phyloP scores from a whole-genome alignment of 2,797 vertebrate genomes.

The Valencia hispanica region DNA sequence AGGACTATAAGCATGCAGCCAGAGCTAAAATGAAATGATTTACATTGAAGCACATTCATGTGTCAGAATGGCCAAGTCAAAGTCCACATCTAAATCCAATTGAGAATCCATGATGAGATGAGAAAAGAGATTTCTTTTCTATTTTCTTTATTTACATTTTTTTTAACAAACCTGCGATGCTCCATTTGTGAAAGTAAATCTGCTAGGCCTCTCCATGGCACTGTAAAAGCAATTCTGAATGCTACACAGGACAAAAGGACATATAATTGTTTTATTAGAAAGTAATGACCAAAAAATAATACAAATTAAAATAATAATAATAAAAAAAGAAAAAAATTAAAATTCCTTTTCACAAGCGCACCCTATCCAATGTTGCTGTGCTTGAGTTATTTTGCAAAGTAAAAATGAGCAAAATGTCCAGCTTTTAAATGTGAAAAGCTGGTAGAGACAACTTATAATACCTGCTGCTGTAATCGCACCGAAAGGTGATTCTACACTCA shows the following conservation, averaged over 20 bases:
- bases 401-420: background rate
- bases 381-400: background rate
- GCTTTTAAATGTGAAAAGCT: background rate
- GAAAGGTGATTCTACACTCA: background rate
- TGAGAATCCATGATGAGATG: background rate
- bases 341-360: background rate
- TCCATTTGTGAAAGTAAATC: too few relatives aligned
- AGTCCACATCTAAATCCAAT: background rate
- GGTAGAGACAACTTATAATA: background rate
- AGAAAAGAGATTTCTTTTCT: too few relatives aligned
- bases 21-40: background rate
- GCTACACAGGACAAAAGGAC: background rate
- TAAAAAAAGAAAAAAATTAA: background rate
- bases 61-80: background rate
- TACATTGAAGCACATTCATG: background rate
- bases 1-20: background rate
- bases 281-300: background rate
- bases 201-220: too few relatives aligned
- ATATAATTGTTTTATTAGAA: background rate
- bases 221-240: background rate
- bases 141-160: too few relatives aligned
- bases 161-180: background rate
- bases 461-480: too few relatives aligned
- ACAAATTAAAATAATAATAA: background rate
- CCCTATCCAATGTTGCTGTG: background rate